Conservation (phyloP, 2,797 vertebrate genomes). For the Epinephelus awoara region DNA sequence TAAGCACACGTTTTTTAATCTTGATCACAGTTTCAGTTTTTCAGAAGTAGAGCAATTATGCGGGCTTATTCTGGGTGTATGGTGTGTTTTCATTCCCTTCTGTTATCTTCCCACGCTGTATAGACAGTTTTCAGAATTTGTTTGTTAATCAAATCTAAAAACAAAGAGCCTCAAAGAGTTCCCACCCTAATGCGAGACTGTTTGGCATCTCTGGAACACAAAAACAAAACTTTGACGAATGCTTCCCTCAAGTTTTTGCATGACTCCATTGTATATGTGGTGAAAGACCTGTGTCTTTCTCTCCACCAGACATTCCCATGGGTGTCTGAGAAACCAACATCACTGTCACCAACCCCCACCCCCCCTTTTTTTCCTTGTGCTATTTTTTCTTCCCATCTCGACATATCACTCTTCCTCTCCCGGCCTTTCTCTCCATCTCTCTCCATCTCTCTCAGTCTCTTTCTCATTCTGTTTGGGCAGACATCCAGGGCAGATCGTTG, state of each 20-base stretch:
- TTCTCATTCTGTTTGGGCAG: constrained; percentile 72
- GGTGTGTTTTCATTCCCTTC: constrained; percentile 4
- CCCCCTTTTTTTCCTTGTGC: constrained; percentile 15
- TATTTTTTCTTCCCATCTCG: constrained; percentile 42
- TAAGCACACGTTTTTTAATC: constrained; percentile 20
- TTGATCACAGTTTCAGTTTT: background rate
- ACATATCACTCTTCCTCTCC: constrained; percentile 42
- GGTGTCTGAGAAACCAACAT: constrained; percentile 54
- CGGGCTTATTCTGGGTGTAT: constrained; percentile 6
- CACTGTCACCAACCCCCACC: constrained; percentile 39
- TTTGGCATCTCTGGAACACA: constrained; percentile 4
- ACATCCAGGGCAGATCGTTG: constrained; percentile 75
- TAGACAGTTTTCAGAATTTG: constrained; percentile 9
- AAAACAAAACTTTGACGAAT: constrained; percentile 24
- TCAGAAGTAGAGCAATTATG: constrained; percentile 5
- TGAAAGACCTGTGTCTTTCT: constrained; percentile 30
- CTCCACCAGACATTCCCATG: constrained; percentile 53
- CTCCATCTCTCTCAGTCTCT: constrained; percentile 43
- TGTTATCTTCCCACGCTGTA: constrained; percentile 20
- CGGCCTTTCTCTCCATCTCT: constrained; percentile 43
- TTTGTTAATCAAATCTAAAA: constrained; percentile 37
- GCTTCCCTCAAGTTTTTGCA: constrained; percentile 6
- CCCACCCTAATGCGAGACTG: background rate
- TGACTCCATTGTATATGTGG: constrained; percentile 23
- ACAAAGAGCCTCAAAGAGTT: constrained; percentile 13